A percentile compares a stretch with the other conserved stretches of the same genome.
Conservation (phyloP, 1,140 invertebrate genomes). For the Papilio machaon region DNA sequence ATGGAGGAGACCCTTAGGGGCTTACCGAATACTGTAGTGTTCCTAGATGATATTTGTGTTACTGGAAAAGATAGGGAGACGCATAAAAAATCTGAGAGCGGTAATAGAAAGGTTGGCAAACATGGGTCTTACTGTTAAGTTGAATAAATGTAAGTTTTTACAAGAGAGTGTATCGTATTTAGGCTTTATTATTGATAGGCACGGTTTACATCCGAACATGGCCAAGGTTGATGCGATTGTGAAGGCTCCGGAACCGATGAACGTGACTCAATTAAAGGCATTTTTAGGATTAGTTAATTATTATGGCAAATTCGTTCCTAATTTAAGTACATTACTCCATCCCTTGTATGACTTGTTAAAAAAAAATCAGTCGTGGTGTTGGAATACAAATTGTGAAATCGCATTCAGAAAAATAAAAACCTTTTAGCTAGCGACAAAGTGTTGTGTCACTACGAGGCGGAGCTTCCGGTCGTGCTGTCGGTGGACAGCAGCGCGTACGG, state of each 20-base stretch:
- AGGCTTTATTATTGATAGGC: too few relatives aligned
- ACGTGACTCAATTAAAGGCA: too few relatives aligned
- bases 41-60: conserved; percentile 49
- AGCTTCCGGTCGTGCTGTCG: conserved; percentile 39
- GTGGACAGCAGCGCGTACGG: conserved; percentile 46
- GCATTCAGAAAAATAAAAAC: conserved; percentile 48
- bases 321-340: too few relatives aligned
- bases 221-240: too few relatives aligned
- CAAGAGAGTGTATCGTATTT: too few relatives aligned
- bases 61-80: conserved; percentile 37
- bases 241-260: too few relatives aligned
- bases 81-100: conserved; percentile 43
- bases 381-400: conserved; percentile 40
- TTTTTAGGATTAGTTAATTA: too few relatives aligned
- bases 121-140: conserved; percentile 49
- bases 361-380: too few relatives aligned
- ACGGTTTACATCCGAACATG: too few relatives aligned
- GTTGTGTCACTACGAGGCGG: conserved; percentile 39
- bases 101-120: conserved; percentile 46
- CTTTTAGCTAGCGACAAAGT: conserved; percentile 32
- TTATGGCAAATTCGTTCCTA: too few relatives aligned
- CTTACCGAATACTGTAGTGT: conserved; percentile 43
- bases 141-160: conserved; percentile 49
- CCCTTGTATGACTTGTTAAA: too few relatives aligned
- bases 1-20: too few relatives aligned